Percentiles rank a stretch among this genome's conserved stretches.
Evolutionary conservation across 2,888 invertebrate genomes (phyloP).

Genomic region (Therioaphis trifolii): DNA sequence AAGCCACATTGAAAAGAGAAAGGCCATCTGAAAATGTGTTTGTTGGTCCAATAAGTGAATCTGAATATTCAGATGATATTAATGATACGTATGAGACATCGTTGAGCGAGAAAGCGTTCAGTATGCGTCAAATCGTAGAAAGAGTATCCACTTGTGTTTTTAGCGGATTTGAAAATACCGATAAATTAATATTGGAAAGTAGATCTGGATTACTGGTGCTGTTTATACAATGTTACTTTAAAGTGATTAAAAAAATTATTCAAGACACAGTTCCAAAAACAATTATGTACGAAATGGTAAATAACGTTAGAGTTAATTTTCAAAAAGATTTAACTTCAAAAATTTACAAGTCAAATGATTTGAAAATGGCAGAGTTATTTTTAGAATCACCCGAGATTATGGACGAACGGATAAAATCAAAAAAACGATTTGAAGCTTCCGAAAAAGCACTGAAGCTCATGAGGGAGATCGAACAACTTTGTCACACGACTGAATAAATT

Average conservation of each 20-base stretch:
- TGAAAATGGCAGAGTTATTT: slow-evolving; percentile 10
- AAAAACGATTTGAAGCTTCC: not conserved
- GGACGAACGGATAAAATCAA: not conserved
- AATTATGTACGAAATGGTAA: slow-evolving; percentile 47
- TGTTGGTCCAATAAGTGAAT: not conserved
- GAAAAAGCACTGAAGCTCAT: slow-evolving; percentile 3
- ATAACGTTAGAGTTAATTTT: slow-evolving; percentile 19
- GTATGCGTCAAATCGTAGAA: not conserved
- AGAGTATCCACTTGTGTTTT: slow-evolving; percentile 30
- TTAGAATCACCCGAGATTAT: slow-evolving; percentile 4
- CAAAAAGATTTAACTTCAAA: slow-evolving; percentile 18
- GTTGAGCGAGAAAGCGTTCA: not conserved
- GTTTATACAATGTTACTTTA: slow-evolving; percentile 44
- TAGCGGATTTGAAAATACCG: not conserved
- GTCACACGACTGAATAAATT: not conserved
- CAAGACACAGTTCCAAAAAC: slow-evolving; percentile 28
- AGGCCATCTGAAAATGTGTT: not conserved
- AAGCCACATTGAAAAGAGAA: too few species aligned
- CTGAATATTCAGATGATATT: not conserved
- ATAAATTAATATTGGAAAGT: slow-evolving; percentile 14
- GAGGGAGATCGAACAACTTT: slow-evolving; percentile 38
- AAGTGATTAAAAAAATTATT: slow-evolving; percentile 42
- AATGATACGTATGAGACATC: not conserved
- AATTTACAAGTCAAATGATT: slow-evolving; percentile 33
- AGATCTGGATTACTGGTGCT: not conserved